Conservation (phyloP, 2,113 vertebrate species). For the Emydura subglobosa region DNA sequence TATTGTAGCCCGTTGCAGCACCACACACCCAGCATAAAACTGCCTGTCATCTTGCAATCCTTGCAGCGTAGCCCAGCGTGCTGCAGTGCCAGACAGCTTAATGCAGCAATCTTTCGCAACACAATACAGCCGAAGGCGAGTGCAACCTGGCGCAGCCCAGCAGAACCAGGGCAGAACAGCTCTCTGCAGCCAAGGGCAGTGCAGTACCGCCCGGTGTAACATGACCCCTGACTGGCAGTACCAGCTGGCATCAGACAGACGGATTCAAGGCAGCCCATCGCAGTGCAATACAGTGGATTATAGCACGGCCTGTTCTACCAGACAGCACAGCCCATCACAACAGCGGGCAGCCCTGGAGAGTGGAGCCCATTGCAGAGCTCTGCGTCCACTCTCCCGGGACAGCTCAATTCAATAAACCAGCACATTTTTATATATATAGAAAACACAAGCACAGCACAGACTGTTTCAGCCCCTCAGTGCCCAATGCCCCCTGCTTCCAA, state of each 20-base stretch:
- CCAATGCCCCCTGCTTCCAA: fast-evolving
- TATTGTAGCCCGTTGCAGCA: neutral
- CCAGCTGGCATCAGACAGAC: neutral
- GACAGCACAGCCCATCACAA: neutral
- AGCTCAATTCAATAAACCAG: neutral
- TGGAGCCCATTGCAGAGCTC: neutral
- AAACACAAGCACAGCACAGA: fast-evolving
- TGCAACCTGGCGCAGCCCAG: fast-evolving
- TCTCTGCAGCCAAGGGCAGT: neutral
- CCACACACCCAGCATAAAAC: neutral
- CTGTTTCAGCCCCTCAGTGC: fast-evolving
- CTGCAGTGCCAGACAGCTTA: neutral
- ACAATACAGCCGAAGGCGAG: neutral
- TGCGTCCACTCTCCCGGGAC: fast-evolving
- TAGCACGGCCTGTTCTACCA: neutral
- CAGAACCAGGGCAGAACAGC: neutral
- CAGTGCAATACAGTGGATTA: fast-evolving
- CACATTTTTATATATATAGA: too few species aligned
- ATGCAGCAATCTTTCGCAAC: neutral
- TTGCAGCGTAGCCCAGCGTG: neutral
- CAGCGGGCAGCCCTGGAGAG: fast-evolving
- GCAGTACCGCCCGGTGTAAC: neutral
- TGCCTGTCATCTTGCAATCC: neutral
- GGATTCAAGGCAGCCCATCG: neutral
- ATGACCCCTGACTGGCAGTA: neutral